Base-by-base conservation (phyloP, 1,140 invertebrate species). In the Penaeus chinensis region DNA sequence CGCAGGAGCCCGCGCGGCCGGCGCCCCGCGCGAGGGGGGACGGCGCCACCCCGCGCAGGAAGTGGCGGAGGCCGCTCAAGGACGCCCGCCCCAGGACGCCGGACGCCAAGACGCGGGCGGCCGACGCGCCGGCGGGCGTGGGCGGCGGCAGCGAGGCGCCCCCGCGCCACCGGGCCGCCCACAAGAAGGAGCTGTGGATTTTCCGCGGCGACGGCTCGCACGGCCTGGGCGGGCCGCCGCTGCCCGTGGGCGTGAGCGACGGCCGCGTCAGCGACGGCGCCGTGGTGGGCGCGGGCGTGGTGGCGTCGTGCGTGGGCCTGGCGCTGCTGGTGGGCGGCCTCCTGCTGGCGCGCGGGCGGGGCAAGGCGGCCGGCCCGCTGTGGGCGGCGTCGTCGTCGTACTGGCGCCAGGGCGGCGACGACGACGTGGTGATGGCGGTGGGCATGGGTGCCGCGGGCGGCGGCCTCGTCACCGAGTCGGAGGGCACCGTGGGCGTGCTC, bases 231-330 rank as follows among this genome's bases (percentile, higher is more conserved):
- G 69, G 82, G 47, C 79, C 85, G 7, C 32, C 69, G 66, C 85
- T 78, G 2, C 22, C 80, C 54, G 79, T 78, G 54, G 22, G 71
- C n/a, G 42, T 87, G 24, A 74, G 85, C 18, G 78, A 76, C 19
- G 80, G 79, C 19, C 37, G 71, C 18, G 85, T 87, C 16, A 85
- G 80, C 22, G 83, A 84, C 83, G 83, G 77, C 32, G 82, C 83
- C 3, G 79, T 89, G 16, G 83, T 89, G 11, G 88, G 88, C 3
- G 88, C 88, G 32, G 82, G 88, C n/a, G 74, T 85, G 22, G 88
- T 89, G 77, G 82, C 88, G 13, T 66, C 88, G 8, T 89, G 77
- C 22, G 60, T 89, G 60, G 88, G 88, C 22, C 60, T 89, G 66
- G 88, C 82, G 7, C 69, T 89, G 24, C 47, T 89, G 32, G 69